These are phyloP conservation scores for Carcina quercana DNA, from an alignment of 2,888 invertebrate species.

Conservation along the genomic window DNA sequence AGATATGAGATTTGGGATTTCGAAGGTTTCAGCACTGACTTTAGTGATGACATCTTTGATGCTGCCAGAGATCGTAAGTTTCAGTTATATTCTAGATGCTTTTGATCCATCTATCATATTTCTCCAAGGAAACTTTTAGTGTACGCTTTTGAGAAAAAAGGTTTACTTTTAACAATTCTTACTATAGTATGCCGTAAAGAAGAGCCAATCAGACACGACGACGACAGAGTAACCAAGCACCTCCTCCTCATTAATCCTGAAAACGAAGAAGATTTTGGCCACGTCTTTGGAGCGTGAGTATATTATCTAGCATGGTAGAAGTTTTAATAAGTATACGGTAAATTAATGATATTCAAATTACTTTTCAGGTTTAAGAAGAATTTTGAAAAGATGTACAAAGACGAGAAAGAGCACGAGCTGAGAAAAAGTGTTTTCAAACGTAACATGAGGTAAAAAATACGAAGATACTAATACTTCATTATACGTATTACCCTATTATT, in stretches of 20 bases:
- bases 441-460: constrained; percentile 28
- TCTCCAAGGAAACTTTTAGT: too few species aligned
- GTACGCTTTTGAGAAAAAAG: too few species aligned
- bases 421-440: constrained; percentile 31
- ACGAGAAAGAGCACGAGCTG: constrained; percentile 28
- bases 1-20: constrained; percentile 42
- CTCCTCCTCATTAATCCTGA: constrained; percentile 29
- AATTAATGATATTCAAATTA: too few species aligned
- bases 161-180: constrained; percentile 1
- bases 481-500: too few species aligned
- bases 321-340: not conserved
- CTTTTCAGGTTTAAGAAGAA: constrained; percentile 31
- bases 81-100: too few species aligned
- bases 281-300: constrained; percentile 37
- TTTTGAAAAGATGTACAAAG: constrained; percentile 24
- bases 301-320: too few species aligned
- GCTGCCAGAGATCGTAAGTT: constrained; percentile 26
- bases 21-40: constrained; percentile 24
- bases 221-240: constrained; percentile 26
- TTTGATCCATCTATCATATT: too few species aligned
- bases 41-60: constrained; percentile 25
- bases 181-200: constrained; percentile 10
- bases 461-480: not conserved
- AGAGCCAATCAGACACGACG: constrained; percentile 10
- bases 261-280: constrained; percentile 35